Base-by-base conservation (phyloP, 2,113 vertebrate genomes). In the Peucedramus taeniatus region DNA sequence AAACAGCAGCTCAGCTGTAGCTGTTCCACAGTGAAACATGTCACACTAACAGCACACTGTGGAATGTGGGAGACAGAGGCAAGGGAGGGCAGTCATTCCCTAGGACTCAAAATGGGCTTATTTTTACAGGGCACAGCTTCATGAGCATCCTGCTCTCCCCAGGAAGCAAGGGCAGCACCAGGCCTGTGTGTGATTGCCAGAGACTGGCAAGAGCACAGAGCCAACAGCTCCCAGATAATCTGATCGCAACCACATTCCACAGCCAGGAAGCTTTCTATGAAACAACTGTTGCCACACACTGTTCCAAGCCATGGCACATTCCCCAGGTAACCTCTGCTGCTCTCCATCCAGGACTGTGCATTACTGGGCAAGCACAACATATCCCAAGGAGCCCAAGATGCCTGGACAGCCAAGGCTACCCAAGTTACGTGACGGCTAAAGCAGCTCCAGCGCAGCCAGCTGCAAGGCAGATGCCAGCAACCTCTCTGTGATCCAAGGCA, bases 1-100 rank as follows among this genome's bases (percentile, higher is more conserved):
- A 66, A 84, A 82, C 49, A 89, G 81, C 93, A 94, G 84, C 93
- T 94, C 89, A 75, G 57, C 87, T 7, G 7, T 60, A n/a, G 60
- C 1, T 89, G 60, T 7, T 83, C 61, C 81, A 89, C 87, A 87
- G 14, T 11, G 53, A 87, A 93, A 37, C 27, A 21, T 23, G 87
- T 83, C 11, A 87, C 84, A 78, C 51, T 51, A 78, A 35, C 6
- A 90, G 78, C 91, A 70, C 39, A 1, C 59, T 13, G 56, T 21
- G 56, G n/a, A 54, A 78, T 1, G 7, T 24, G 35, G 70, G 56
- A 71, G 45, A 33, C 8, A 15, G 45, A 72, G 61, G 61, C 33
- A 64, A 54, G 44, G 80, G 59, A 92, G 44, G 56, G 33, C 81
- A 89, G 37, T 11, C 70, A 6, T 18, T 28, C 88, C 42, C 66